Evolutionary conservation across 1,140 invertebrate species (phyloP).

Genomic region (Popillia japonica): DNA sequence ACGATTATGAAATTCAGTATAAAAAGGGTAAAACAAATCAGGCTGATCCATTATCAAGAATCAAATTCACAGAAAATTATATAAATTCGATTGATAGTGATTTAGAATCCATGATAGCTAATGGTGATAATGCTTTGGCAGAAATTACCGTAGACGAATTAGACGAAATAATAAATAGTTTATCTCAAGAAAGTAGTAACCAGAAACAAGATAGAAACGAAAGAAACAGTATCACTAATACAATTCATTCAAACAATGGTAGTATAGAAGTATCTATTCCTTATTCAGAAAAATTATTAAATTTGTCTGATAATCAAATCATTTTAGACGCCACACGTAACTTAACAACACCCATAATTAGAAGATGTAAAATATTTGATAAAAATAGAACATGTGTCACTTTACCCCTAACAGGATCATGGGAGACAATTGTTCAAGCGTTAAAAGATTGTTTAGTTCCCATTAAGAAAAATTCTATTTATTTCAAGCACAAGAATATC

Average conservation of each 20-base stretch:
- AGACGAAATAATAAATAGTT: not conserved
- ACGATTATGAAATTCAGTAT: conserved; percentile 55
- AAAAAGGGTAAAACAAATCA: conserved; percentile 40
- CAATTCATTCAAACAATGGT: not conserved
- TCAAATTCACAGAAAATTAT: not conserved
- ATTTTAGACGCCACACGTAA: not conserved
- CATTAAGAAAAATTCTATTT: not conserved
- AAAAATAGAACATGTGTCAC: not conserved
- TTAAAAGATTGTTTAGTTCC: not conserved
- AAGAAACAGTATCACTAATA: not conserved
- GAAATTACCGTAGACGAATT: not conserved
- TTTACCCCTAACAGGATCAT: not conserved
- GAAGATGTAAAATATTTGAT: not conserved
- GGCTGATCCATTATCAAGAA: conserved; percentile 36
- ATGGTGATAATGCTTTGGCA: not conserved
- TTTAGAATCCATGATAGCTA: not conserved
- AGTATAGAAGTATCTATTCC: not conserved
- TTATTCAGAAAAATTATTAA: not conserved
- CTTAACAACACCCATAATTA: not conserved
- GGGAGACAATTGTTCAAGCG: not conserved
- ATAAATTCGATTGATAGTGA: not conserved
- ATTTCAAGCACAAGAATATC: not conserved
- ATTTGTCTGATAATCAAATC: not conserved
- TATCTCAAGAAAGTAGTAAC: not conserved
- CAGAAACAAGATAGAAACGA: not conserved